phyloP scores from a whole-genome alignment of 2,113 vertebrate species.

The Leucosticte australis region DNA sequence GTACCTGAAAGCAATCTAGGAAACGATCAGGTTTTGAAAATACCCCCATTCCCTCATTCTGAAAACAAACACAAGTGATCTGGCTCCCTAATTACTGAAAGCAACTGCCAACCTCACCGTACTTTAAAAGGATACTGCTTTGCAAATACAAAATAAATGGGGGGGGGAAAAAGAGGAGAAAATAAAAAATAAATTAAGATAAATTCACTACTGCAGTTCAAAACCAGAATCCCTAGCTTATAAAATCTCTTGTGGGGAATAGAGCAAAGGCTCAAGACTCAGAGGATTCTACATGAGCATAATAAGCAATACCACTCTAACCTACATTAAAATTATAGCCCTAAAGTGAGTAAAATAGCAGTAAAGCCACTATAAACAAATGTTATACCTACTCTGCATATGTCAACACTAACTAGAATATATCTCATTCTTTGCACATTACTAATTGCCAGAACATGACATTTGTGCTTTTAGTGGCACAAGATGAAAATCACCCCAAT shows the following conservation, averaged over 20 bases:
- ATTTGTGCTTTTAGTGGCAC: neutral
- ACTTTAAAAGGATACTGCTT: neutral
- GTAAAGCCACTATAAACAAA: neutral
- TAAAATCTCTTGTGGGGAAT: neutral
- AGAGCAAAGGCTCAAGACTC: neutral
- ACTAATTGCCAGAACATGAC: neutral
- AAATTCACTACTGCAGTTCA: neutral
- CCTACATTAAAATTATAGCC: neutral
- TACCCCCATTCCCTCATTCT: neutral
- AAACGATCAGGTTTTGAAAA: neutral
- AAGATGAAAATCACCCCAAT: neutral
- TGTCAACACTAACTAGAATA: neutral
- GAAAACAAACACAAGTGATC: neutral
- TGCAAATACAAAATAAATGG: neutral
- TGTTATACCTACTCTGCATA: neutral
- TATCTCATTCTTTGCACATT: neutral
- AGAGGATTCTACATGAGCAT: neutral
- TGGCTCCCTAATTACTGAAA: neutral
- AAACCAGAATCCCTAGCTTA: neutral
- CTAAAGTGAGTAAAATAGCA: neutral
- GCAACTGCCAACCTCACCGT: neutral
- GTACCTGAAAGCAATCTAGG: neutral
- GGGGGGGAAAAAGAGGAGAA: rapidly evolving
- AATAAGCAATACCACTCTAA: neutral
- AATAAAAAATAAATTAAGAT: neutral